Percentiles rank a stretch among this genome's conserved stretches.
These are phyloP conservation scores for Alexandromys fortis DNA, from an alignment of 2,113 vertebrate species.

Conservation along the genomic window DNA sequence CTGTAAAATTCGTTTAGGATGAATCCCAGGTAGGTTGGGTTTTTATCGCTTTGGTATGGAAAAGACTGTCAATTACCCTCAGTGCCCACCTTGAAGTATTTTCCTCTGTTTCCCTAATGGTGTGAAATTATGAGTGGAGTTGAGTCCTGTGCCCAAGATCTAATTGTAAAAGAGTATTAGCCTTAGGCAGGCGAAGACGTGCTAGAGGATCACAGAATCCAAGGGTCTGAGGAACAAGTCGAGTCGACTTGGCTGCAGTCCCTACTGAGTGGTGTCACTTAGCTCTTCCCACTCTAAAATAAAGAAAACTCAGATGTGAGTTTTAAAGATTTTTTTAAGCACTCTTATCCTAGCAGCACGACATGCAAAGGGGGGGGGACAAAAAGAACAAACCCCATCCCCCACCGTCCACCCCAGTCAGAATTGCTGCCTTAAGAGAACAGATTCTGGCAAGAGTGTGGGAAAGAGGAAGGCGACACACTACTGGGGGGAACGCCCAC, in stretches of 20 bases:
- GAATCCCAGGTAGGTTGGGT: neutral
- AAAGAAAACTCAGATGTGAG: neutral
- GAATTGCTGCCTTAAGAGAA: too few relatives aligned
- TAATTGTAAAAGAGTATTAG: neutral
- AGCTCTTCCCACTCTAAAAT: neutral
- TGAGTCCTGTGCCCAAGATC: neutral
- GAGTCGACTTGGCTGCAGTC: neutral
- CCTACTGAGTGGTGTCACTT: neutral
- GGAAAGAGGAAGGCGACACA: neutral
- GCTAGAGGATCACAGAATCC: fast-evolving
- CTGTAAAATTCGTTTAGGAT: neutral
- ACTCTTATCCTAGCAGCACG: neutral
- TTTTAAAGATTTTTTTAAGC: neutral
- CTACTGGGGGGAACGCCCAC: neutral
- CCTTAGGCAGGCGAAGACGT: neutral
- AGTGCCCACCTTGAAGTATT: neutral
- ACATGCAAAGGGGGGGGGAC: neutral
- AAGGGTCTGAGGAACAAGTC: neutral
- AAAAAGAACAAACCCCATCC: neutral
- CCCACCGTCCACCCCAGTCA: neutral
- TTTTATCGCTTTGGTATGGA: neutral
- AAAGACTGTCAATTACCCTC: neutral
- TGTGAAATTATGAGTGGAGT: neutral
- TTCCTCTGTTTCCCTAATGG: neutral
- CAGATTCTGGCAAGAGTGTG: neutral